Evolutionary conservation across 2,797 vertebrate genomes (phyloP).

Genomic region (Furcifer pardalis): DNA sequence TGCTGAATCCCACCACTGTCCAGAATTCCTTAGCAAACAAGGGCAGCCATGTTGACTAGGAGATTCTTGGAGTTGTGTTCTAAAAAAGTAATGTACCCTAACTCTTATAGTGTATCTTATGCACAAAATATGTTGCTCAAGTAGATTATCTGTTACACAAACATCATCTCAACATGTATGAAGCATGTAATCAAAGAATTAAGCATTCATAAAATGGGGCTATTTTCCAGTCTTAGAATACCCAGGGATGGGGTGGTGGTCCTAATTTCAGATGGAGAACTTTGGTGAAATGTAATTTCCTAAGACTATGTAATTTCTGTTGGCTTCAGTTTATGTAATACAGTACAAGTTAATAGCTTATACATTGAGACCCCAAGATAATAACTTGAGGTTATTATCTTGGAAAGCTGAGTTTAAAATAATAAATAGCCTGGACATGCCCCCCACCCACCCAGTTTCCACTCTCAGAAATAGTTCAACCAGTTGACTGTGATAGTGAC

Average conservation of each 20-base stretch:
- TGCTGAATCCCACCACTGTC: too few relatives aligned
- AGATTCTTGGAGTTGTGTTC: too few relatives aligned
- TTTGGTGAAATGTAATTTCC: neutral
- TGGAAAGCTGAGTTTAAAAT: neutral
- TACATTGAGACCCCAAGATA: neutral
- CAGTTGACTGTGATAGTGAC: neutral
- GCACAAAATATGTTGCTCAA: neutral
- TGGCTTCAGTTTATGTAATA: neutral
- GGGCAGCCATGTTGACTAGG: too few relatives aligned
- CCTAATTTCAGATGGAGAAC: neutral
- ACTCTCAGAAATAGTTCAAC: neutral
- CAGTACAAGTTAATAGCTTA: neutral
- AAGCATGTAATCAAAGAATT: neutral
- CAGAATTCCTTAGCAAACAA: too few relatives aligned
- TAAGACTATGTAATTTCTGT: neutral
- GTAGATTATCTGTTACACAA: neutral
- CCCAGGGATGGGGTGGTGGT: neutral
- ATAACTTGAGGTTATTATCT: neutral
- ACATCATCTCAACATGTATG: neutral
- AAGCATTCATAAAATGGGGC: neutral
- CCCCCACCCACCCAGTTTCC: neutral
- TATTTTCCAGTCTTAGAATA: neutral
- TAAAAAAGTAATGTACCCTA: too few relatives aligned
- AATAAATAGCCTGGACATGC: neutral
- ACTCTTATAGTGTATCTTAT: too few relatives aligned